Evolutionary conservation across 2,797 vertebrate genomes (phyloP), one percentile per base, ranked within the genome.

Genomic region (Falco columbarius): DNA sequence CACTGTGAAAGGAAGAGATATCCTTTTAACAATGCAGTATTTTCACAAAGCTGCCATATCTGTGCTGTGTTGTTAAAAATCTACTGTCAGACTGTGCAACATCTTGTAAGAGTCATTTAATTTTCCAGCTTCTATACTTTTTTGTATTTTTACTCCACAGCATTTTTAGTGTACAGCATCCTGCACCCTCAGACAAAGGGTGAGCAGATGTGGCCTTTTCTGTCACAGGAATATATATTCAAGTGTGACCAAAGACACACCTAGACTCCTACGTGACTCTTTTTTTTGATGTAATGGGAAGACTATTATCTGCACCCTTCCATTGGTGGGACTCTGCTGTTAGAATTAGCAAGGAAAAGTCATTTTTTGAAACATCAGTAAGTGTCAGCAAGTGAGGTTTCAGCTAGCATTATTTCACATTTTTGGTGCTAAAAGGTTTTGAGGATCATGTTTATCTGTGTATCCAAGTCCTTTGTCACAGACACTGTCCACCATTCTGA

Each of bases 41-140:
- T 93, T 81, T 95, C 82, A 93, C 77, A 89, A 87, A 92, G 26
- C 55, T 96, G 52, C 42, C 54, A 22, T 59, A 74, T 72, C 72
- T 15, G 32, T 63, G 46, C 38, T 70, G 20, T 46, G 59, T 20
- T 94, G 76, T 81, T 86, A 89, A 92, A 90, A 72, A 71, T 30
- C 70, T 46, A 10, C 55, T 89, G 62, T 67, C 73, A 94, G 70
- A 63, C 23, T 54, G 14, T 44, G 56, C 26, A 82, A 58, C 23
- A 18, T 20, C 70, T 81, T 86, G 7, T 73, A 44, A 65, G 61
- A 81, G 62, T 24, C 11, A 70, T 74, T 87, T 90, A 0, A 2
- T 80, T 89, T 91, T 87, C 27, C 55, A 87, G 75, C 20, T 89
- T 82, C 58, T 63, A 42, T n/a, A 67, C 29, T 73, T 40, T 56